A percentile compares a stretch with the other conserved stretches of the same genome.
These are phyloP conservation scores for Chymomyza fuscimana DNA, from an alignment of 2,888 invertebrate species.

Conservation along the genomic window DNA sequence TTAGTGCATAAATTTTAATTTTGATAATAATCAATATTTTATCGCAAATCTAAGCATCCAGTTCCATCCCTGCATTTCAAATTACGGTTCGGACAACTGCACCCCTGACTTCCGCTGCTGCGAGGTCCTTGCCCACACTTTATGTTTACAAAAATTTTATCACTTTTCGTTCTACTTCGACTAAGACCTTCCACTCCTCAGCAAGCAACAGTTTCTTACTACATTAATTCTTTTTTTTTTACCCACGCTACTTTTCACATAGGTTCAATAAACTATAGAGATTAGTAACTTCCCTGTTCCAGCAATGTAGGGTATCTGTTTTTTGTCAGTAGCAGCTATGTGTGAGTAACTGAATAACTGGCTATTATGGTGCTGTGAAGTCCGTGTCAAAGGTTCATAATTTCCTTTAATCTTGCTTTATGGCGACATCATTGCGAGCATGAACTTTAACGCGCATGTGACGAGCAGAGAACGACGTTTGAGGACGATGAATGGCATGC, in stretches of 20 bases:
- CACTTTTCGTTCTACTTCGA: too few species aligned
- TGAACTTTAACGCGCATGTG: slow-evolving; percentile 67
- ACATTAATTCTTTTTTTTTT: not conserved
- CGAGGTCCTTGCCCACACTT: too few species aligned
- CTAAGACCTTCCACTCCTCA: too few species aligned
- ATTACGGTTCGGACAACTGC: too few species aligned
- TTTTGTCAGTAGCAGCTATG: not conserved
- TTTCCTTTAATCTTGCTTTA: slow-evolving; percentile 72
- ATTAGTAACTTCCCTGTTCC: not conserved
- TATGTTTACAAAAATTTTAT: too few species aligned
- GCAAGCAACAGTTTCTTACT: too few species aligned
- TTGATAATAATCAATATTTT: too few species aligned
- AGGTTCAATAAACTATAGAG: not conserved
- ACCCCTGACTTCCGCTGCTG: too few species aligned
- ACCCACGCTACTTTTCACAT: not conserved
- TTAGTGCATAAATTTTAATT: too few species aligned
- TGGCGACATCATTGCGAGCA: slow-evolving; percentile 74
- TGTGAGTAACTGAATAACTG: not conserved
- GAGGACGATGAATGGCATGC: slow-evolving; percentile 13
- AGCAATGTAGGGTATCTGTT: not conserved
- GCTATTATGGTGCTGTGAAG: slow-evolving; percentile 14
- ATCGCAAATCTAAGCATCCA: too few species aligned
- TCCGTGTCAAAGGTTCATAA: slow-evolving; percentile 74
- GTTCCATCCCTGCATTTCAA: too few species aligned
- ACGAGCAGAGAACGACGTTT: slow-evolving; percentile 16